Evolutionary conservation across 2,888 invertebrate species (phyloP).

Genomic region (Ephialtes manifestator): DNA sequence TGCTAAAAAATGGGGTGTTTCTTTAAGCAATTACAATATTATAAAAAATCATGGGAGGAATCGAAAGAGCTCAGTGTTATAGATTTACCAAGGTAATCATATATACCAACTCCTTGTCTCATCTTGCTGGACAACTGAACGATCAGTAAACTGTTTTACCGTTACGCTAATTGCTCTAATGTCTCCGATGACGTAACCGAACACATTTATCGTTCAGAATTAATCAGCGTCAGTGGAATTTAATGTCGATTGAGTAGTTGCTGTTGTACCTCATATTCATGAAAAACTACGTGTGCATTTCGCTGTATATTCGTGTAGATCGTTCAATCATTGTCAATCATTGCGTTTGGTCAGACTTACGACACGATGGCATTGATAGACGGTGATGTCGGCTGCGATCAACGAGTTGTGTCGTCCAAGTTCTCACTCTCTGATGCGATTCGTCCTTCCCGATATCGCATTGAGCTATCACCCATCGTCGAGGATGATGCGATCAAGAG

Average conservation of each 20-base stretch:
- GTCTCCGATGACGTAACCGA: constrained; percentile 23
- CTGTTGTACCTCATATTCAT: constrained; percentile 7
- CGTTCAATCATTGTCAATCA: constrained; percentile 43
- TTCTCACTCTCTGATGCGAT: constrained; percentile 75
- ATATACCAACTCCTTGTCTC: not conserved
- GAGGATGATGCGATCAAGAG: constrained; percentile 68
- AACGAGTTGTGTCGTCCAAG: constrained; percentile 62
- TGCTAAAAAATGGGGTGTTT: too few species aligned
- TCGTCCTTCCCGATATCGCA: constrained; percentile 76
- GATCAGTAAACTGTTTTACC: constrained; percentile 20
- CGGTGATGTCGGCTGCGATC: constrained; percentile 73
- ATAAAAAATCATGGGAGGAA: too few species aligned
- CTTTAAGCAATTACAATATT: too few species aligned
- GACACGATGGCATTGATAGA: constrained; percentile 73
- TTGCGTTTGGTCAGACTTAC: constrained; percentile 67
- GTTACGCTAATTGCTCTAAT: constrained; percentile 22
- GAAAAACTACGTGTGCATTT: not conserved
- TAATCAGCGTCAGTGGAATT: constrained; percentile 35
- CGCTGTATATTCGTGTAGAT: constrained; percentile 9
- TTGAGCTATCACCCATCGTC: constrained; percentile 76
- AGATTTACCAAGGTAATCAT: not conserved
- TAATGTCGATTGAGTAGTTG: constrained; percentile 9
- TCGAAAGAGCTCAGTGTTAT: too few species aligned
- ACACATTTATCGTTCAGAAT: constrained; percentile 16
- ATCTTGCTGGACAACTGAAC: not conserved